Evolutionary conservation across 2,113 vertebrate genomes (phyloP).

Genomic region (Urocynchramus pylzowi): DNA sequence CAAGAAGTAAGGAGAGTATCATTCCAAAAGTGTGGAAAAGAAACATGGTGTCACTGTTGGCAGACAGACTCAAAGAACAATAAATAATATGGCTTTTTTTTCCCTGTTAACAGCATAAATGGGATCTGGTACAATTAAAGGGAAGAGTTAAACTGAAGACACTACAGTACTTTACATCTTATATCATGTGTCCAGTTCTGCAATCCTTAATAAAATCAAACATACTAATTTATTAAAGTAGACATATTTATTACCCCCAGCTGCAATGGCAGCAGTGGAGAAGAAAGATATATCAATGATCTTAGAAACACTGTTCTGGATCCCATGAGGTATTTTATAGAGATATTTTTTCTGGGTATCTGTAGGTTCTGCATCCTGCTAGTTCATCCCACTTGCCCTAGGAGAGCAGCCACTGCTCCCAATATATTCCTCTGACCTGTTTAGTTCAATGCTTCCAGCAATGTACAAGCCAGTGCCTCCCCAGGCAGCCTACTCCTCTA

Average conservation of each 20-base stretch:
- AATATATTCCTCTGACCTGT: neutral
- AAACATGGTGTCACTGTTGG: neutral
- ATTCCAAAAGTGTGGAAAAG: neutral
- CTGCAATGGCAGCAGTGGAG: neutral
- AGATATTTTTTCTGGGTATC: neutral
- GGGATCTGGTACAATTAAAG: neutral
- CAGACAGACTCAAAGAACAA: neutral
- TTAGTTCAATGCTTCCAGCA: neutral
- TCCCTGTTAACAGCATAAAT: neutral
- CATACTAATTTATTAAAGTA: neutral
- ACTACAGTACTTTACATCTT: neutral
- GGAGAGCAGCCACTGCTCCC: neutral
- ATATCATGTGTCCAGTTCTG: neutral
- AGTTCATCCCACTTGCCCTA: neutral
- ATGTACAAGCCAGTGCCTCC: neutral
- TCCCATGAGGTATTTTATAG: neutral
- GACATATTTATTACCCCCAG: neutral
- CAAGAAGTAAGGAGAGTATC: neutral
- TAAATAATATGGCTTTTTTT: neutral
- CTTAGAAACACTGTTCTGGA: neutral
- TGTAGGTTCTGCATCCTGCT: neutral
- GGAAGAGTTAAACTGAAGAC: neutral
- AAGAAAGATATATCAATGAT: neutral
- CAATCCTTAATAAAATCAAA: neutral
- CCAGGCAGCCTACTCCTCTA: neutral